phyloP scores from a whole-genome alignment of 2,888 invertebrate species.

The Orgyia antiqua region DNA sequence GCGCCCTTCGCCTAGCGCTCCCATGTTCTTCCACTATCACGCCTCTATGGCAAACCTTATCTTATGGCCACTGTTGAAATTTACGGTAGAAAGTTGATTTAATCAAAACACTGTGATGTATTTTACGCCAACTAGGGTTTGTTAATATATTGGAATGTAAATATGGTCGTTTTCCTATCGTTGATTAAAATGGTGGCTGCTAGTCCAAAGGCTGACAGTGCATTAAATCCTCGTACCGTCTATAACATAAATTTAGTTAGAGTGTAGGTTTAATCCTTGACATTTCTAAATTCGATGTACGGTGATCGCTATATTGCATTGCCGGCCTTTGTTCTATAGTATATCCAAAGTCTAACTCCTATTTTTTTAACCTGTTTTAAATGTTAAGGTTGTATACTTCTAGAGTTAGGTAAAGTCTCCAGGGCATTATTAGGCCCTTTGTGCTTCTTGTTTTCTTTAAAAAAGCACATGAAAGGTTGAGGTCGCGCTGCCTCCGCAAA shows the following conservation, averaged over 20 bases:
- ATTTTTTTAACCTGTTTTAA: constrained; percentile 77
- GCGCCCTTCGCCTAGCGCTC: constrained; percentile 67
- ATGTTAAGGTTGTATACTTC: constrained; percentile 71
- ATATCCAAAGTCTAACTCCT: constrained; percentile 76
- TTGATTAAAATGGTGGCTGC: constrained; percentile 45
- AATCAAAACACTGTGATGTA: constrained; percentile 26
- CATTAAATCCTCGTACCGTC: constrained; percentile 9
- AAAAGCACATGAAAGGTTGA: constrained; percentile 39
- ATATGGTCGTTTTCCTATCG: constrained; percentile 27
- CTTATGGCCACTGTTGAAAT: constrained; percentile 45
- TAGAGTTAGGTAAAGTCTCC: constrained; percentile 41
- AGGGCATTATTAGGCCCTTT: constrained; percentile 58
- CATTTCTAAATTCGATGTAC: constrained; percentile 4
- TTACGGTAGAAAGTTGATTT: constrained; percentile 34
- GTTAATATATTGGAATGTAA: constrained; percentile 13
- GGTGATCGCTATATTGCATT: constrained; percentile 14
- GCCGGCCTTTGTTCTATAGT: constrained; percentile 42
- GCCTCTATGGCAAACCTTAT: constrained; percentile 56
- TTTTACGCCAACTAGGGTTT: constrained; percentile 20
- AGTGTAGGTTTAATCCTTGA: constrained; percentile 5
- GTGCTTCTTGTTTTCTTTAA: constrained; percentile 74
- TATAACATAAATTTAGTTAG: not conserved
- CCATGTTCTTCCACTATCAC: constrained; percentile 68
- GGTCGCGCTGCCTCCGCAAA: constrained; percentile 41
- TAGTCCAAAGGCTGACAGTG: constrained; percentile 34